These are phyloP conservation scores for Lampris incognitus DNA, from an alignment of 2,113 vertebrate species.

Conservation along the genomic window DNA sequence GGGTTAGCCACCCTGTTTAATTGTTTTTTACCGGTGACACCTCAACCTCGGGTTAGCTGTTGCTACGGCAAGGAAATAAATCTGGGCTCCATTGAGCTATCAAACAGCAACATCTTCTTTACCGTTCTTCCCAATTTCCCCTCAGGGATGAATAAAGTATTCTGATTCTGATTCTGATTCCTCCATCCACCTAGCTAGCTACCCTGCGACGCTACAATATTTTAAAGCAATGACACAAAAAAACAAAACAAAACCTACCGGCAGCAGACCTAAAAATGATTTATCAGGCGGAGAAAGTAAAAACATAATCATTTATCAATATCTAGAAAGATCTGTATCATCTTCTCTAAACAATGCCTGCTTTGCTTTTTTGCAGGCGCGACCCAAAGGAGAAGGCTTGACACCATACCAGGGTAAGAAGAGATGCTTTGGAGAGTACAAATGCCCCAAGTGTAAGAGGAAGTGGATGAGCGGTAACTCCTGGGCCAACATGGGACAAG, in stretches of 20 bases:
- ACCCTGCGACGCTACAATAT: too few species aligned
- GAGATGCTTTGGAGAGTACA: slow-evolving; percentile 98
- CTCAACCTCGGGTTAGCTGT: too few species aligned
- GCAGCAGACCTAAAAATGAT: not conserved
- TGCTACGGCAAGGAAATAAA: too few species aligned
- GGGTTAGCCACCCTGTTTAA: too few species aligned
- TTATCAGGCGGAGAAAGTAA: not conserved
- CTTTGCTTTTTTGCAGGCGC: slow-evolving; percentile 82
- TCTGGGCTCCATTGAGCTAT: too few species aligned
- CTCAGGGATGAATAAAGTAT: too few species aligned
- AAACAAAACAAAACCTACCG: not conserved
- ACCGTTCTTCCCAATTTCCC: too few species aligned
- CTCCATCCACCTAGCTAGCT: too few species aligned
- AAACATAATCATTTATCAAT: not conserved
- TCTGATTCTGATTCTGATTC: too few species aligned
- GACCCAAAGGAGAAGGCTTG: slow-evolving; percentile 97
- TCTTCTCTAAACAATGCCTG: slow-evolving; percentile 6
- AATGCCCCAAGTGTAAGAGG: slow-evolving; percentile 99
- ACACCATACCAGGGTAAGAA: slow-evolving; percentile 99
- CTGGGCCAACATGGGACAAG: slow-evolving; percentile 99
- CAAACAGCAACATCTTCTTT: too few species aligned
- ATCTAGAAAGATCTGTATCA: slow-evolving; percentile 12
- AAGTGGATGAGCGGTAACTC: slow-evolving; percentile 99
- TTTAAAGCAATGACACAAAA: too few species aligned
- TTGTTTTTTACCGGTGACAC: too few species aligned